Conservation (phyloP, 1,140 invertebrate species). For the Hylaeus volcanicus region DNA sequence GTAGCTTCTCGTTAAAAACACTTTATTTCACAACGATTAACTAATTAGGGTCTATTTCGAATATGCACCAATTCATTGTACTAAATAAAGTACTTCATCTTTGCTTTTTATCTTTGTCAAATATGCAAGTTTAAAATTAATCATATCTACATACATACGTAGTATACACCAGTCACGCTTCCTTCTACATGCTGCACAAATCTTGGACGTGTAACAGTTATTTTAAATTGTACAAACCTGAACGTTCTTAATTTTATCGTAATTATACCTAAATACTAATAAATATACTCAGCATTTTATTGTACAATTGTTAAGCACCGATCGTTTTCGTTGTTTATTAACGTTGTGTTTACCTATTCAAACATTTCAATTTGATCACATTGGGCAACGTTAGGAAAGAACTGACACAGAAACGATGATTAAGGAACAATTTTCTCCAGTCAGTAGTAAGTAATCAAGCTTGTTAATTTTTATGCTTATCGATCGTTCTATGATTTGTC, state of each 20-base stretch:
- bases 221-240: not conserved
- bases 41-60: not conserved
- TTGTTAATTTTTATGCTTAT: not conserved
- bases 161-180: too few relatives aligned
- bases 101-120: not conserved
- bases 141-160: not conserved
- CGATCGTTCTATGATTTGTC: not conserved
- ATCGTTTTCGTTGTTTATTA: not conserved
- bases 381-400: not conserved
- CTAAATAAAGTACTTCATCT: not conserved
- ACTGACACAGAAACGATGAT: not conserved
- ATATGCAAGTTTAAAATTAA: not conserved
- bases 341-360: not conserved
- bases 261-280: not conserved
- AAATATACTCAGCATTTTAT: not conserved
- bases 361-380: not conserved
- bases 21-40: not conserved
- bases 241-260: not conserved
- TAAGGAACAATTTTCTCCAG: slow-evolving; percentile 21
- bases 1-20: slow-evolving; percentile 10
- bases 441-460: slow-evolving; percentile 19
- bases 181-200: not conserved
- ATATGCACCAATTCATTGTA: not conserved
- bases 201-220: not conserved
- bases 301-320: not conserved